Percentiles rank a stretch among this genome's conserved stretches.
Conservation (phyloP, 2,797 vertebrate genomes). For the Hozukius guyotensis region DNA sequence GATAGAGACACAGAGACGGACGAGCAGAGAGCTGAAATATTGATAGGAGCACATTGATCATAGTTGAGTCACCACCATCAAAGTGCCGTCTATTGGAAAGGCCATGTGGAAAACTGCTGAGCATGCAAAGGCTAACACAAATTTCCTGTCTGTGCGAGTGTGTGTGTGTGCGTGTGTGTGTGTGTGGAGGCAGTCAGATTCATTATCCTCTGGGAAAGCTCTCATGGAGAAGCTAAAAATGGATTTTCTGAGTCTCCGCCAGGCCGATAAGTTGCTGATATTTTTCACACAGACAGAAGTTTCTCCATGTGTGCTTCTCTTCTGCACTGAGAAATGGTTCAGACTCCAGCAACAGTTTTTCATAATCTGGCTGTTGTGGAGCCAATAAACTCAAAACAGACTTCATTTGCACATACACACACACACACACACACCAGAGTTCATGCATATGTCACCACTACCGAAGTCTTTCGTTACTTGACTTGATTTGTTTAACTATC, state of each 20-base stretch:
- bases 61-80: conserved; percentile 68
- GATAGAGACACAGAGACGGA: conserved; percentile 35
- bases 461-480: not conserved
- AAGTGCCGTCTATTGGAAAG: conserved; percentile 67
- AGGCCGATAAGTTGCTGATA: conserved; percentile 59
- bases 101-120: conserved; percentile 71
- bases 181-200: conserved; percentile 57
- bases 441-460: conserved; percentile 16
- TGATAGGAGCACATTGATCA: conserved; percentile 76
- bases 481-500: not conserved
- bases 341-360: conserved; percentile 47
- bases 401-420: not conserved
- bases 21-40: conserved; percentile 56
- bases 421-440: conserved; percentile 10
- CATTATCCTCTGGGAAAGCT: conserved; percentile 69
- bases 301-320: conserved; percentile 48
- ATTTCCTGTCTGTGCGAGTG: conserved; percentile 53
- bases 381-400: conserved; percentile 41
- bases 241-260: conserved; percentile 71
- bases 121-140: conserved; percentile 53
- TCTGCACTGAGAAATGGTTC: conserved; percentile 45
- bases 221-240: conserved; percentile 66
- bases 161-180: conserved; percentile 6
- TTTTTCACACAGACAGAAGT: conserved; percentile 65
- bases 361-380: conserved; percentile 39